A percentile compares a stretch with the other conserved stretches of the same genome.
Evolutionary conservation across 1,140 invertebrate species (phyloP).

Genomic region (Drosophila fuyamai): DNA sequence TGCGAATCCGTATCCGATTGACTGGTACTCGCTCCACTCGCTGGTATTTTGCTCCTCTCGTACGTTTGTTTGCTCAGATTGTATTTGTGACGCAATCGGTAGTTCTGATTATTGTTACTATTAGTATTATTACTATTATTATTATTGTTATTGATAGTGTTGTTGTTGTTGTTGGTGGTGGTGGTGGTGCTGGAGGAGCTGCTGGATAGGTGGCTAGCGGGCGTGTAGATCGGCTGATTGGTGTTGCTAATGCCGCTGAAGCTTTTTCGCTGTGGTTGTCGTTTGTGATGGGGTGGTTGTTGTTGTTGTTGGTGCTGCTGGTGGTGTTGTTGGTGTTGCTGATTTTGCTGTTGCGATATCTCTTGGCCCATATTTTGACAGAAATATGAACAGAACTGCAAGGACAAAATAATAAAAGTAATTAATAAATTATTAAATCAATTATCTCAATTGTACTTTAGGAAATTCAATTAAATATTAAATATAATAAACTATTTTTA

Average conservation of each 20-base stretch:
- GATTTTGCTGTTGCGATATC: slow-evolving; percentile 82
- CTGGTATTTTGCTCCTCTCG: slow-evolving; percentile 64
- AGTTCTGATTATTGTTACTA: slow-evolving; percentile 65
- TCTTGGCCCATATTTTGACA: slow-evolving; percentile 84
- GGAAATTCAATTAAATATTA: no score
- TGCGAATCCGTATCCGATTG: slow-evolving; percentile 62
- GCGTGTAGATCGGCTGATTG: slow-evolving; percentile 62
- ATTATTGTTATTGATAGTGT: slow-evolving; percentile 16
- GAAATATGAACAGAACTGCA: slow-evolving; percentile 78
- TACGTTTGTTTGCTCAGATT: slow-evolving; percentile 75
- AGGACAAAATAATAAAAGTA: not conserved
- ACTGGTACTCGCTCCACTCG: slow-evolving; percentile 12
- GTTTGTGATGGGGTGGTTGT: slow-evolving; percentile 50
- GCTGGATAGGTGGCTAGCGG: slow-evolving; percentile 55
- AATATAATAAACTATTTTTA: no score
- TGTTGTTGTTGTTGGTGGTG: not conserved
- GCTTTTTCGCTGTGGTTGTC: slow-evolving; percentile 44
- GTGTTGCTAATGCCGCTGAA: slow-evolving; percentile 40
- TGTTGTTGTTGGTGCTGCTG: slow-evolving; percentile 63
- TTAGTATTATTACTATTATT: slow-evolving; percentile 28
- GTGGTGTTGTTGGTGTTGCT: slow-evolving; percentile 63
- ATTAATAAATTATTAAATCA: not conserved
- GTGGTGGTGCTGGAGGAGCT: slow-evolving; percentile 38
- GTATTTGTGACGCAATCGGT: slow-evolving; percentile 72
- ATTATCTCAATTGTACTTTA: no score